Conservation (phyloP, 2,888 invertebrate species). For the Lathronympha strigana region DNA sequence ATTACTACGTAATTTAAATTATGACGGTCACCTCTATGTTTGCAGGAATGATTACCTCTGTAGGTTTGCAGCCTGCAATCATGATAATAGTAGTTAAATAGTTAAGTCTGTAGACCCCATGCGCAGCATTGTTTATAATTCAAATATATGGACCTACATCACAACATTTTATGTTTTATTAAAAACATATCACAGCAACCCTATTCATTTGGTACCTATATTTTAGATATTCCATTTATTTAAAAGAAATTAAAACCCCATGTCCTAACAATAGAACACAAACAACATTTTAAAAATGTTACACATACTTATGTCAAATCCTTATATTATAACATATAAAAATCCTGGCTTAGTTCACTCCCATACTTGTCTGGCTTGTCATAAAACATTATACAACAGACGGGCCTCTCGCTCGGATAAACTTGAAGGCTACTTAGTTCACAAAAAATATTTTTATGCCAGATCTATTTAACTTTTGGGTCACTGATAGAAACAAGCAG, state of each 20-base stretch:
- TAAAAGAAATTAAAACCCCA: background rate
- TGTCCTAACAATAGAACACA: background rate
- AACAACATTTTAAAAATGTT: slow-evolving; percentile 7
- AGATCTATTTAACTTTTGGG: slow-evolving; percentile 10
- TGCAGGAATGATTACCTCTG: background rate
- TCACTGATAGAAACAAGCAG: slow-evolving; percentile 5
- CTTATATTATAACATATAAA: background rate
- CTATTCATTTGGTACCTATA: slow-evolving; percentile 44
- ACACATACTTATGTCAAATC: background rate
- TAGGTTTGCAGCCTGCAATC: background rate
- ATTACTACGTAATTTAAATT: too few species aligned
- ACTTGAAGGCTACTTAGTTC: background rate
- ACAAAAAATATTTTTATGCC: background rate
- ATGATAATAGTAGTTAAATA: background rate
- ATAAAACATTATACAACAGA: background rate
- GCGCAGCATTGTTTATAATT: slow-evolving; percentile 42
- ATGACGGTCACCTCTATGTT: too few species aligned
- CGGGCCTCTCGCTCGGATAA: background rate
- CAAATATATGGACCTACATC: slow-evolving; percentile 37
- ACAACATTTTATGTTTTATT: slow-evolving; percentile 49
- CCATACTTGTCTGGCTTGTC: background rate
- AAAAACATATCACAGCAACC: slow-evolving; percentile 66
- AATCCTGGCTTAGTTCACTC: background rate
- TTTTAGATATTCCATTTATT: slow-evolving; percentile 17
- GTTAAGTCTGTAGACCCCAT: slow-evolving; percentile 7